These are phyloP conservation scores for Cebidichthys violaceus DNA, from an alignment of 2,113 vertebrate species.

Conservation along the genomic window DNA sequence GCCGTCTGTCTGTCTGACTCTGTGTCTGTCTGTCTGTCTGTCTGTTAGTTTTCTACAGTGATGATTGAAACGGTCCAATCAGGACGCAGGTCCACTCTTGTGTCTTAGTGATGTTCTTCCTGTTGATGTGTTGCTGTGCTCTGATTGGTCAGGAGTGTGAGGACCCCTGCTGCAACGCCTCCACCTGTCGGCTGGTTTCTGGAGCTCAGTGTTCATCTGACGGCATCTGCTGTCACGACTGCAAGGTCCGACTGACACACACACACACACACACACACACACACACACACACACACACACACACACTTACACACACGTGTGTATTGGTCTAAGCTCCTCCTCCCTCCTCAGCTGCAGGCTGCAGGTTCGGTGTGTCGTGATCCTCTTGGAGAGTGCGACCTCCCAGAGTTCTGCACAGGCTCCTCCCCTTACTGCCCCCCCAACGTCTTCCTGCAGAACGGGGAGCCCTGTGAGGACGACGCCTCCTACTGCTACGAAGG, in stretches of 20 bases:
- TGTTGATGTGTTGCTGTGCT: conserved; percentile 36
- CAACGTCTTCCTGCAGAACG: conserved; percentile 89
- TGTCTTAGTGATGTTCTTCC: not conserved
- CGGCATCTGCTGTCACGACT: conserved; percentile 89
- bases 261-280: not conserved
- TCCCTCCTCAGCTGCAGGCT: conserved; percentile 72
- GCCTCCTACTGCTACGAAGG: conserved; percentile 86
- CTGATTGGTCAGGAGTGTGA: conserved; percentile 87
- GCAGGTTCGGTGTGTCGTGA: conserved; percentile 85
- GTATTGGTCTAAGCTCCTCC: not conserved
- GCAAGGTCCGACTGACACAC: conserved; percentile 82
- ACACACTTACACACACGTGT: not conserved
- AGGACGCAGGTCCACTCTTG: not conserved
- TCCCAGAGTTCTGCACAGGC: conserved; percentile 90
- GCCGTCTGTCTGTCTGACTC: not conserved
- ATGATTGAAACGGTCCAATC: too few relatives aligned
- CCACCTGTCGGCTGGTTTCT: conserved; percentile 86
- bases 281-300: not conserved
- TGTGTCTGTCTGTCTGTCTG: not conserved
- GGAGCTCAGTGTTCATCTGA: conserved; percentile 88
- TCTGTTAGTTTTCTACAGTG: too few relatives aligned
- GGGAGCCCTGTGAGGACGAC: conserved; percentile 83
- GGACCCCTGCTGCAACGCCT: conserved; percentile 91
- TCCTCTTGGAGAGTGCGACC: conserved; percentile 84
- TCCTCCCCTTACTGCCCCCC: conserved; percentile 86